These are phyloP conservation scores for Apostichopus parvimensis DNA, from an alignment of 35 echinoderm and acorn worm genomes.

Conservation along the genomic window DNA sequence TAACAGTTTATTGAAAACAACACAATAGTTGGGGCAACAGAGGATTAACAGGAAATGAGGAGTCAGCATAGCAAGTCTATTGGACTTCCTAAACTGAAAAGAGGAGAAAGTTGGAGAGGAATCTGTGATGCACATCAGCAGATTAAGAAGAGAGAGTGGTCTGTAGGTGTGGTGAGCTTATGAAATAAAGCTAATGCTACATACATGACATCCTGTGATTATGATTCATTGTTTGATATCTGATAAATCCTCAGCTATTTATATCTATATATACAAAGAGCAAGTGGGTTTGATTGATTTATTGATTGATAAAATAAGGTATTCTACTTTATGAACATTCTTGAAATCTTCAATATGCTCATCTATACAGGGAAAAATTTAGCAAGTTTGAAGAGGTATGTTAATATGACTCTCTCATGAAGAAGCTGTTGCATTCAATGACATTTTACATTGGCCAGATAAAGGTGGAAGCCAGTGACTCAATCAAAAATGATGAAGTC, in stretches of 20 bases:
- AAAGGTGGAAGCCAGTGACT: too few species aligned
- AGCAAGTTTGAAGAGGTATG: too few species aligned
- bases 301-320: too few species aligned
- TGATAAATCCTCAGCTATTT: background rate
- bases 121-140: background rate
- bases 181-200: background rate
- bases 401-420: too few species aligned
- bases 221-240: background rate
- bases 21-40: background rate
- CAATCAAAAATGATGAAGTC: too few species aligned
- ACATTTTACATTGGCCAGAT: too few species aligned
- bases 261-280: too few species aligned
- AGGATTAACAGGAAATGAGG: constrained; percentile 22
- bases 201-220: background rate
- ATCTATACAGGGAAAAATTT: too few species aligned
- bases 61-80: background rate
- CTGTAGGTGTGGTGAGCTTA: background rate
- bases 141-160: background rate
- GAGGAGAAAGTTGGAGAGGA: background rate
- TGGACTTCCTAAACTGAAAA: background rate
- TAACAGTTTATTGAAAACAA: constrained; percentile 9
- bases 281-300: too few species aligned
- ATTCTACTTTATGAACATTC: too few species aligned
- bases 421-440: too few species aligned
- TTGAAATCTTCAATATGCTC: too few species aligned